Base-by-base conservation (phyloP, 2,797 vertebrate species). In the Morelia viridis region DNA sequence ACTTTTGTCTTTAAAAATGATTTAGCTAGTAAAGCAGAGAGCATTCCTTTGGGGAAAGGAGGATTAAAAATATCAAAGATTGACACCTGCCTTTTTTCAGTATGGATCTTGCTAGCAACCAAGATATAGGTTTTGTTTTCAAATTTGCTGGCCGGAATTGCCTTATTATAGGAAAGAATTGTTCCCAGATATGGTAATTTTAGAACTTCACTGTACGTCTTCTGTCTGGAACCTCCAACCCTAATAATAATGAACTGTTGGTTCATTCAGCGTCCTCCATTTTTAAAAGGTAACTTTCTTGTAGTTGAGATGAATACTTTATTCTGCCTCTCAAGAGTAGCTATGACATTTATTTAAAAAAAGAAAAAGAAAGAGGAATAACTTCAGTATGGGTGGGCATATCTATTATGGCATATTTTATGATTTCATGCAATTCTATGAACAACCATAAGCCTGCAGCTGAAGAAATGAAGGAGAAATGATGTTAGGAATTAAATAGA, bases 221-320 rank as follows among this genome's bases (percentile, higher is more conserved):
- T 88, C 46, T 84, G 17, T 85, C 64, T 85, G 9, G 24, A 3
- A 2, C 3, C 17, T 19, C 50, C 50, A 31, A 10, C 87, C 53
- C 87, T 31, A 8, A 35, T 41, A 87, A 87, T 4, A 61, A 17
- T 93, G 89, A 87, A 92, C 62, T 93, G 94, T 46, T 35, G 92
- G 92, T 95, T 95, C 91, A 35, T 9, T 83, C 80, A 92, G 92
- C 94, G 6, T 91, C 87, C 90, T 91, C 90, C 90, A 50, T 50
- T 91, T 92, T 94, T 94, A 92, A 94, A 94, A 71, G 62, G 87
- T 7, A 50, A 50, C 50, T 50, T 93, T 11, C 93, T 87, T 94
- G 80, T 53, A 93, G 86, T 83, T 31, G 0, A 71, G 88, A 89
- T 94, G 50, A 17, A 12, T 1, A 65, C 89, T 93, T 61, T 80